These are phyloP conservation scores for Acyrthosiphon pisum DNA, from an alignment of 1,140 invertebrate species.

Conservation along the genomic window DNA sequence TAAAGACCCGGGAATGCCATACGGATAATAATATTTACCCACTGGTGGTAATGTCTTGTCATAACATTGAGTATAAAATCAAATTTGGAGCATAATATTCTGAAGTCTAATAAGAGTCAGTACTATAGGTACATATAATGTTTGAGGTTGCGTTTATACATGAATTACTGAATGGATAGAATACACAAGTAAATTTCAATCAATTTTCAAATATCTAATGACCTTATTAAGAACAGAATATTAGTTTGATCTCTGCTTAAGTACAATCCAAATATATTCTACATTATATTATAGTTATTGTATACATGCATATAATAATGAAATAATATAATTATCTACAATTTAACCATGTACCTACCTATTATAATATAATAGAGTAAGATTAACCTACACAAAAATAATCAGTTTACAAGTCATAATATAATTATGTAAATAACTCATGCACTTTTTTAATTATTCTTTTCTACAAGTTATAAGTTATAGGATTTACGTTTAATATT, in stretches of 20 bases:
- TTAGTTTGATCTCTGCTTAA: conserved; percentile 1
- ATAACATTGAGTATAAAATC: background rate
- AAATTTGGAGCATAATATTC: background rate
- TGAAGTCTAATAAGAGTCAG: background rate
- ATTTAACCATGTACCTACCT: background rate
- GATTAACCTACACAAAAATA: background rate
- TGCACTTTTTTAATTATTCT: background rate
- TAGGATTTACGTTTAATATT: background rate
- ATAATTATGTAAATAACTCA: background rate
- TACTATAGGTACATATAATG: background rate
- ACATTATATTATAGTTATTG: background rate
- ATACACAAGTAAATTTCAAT: background rate
- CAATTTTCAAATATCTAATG: background rate
- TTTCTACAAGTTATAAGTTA: background rate
- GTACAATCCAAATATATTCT: no score
- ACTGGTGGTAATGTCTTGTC: background rate
- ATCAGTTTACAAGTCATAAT: background rate
- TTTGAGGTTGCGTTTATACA: background rate
- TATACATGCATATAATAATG: background rate
- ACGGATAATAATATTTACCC: background rate
- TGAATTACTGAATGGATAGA: background rate
- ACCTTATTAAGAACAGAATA: background rate
- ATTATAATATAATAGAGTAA: no score
- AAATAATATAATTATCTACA: background rate
- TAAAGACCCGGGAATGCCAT: background rate